These are phyloP conservation scores for Drosophila murphyi DNA, from an alignment of 1,140 invertebrate species.

Conservation along the genomic window DNA sequence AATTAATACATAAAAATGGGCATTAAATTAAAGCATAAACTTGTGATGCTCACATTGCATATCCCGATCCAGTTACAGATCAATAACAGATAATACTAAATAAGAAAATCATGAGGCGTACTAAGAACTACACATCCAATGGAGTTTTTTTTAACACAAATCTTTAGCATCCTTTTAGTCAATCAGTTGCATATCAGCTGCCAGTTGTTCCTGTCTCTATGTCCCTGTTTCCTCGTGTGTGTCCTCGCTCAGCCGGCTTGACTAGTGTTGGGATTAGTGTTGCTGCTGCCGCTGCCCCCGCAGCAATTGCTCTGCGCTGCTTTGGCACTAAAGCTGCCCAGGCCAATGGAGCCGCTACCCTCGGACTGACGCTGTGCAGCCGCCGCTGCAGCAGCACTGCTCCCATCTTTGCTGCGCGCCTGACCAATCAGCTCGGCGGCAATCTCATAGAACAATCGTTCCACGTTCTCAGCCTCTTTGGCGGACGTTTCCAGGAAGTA, in stretches of 20 bases:
- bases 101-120: conserved; percentile 58
- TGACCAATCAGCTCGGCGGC: conserved; percentile 96
- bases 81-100: conserved; percentile 53
- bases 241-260: conserved; percentile 51
- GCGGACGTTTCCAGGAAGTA: conserved; percentile 99
- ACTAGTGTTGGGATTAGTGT: conserved; percentile 77
- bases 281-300: conserved; percentile 49
- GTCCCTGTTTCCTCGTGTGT: neutral
- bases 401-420: conserved; percentile 77
- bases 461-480: conserved; percentile 99
- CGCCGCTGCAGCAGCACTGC: conserved; percentile 61
- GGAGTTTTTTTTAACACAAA: conserved; percentile 72
- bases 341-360: conserved; percentile 63
- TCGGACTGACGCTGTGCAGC: conserved; percentile 61
- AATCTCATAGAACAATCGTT: conserved; percentile 98
- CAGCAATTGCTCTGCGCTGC: conserved; percentile 78
- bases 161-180: conserved; percentile 76
- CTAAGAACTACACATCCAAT: conserved; percentile 62
- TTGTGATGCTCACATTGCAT: conserved; percentile 54
- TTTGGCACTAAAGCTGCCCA: conserved; percentile 74
- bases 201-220: conserved; percentile 22
- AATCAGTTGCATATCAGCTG: conserved; percentile 50
- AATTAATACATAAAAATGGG: conserved; percentile 61
- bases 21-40: conserved; percentile 47
- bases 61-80: conserved; percentile 17